phyloP scores from a whole-genome alignment of 2,888 invertebrate genomes.

The Rugalucina vietnamica region DNA sequence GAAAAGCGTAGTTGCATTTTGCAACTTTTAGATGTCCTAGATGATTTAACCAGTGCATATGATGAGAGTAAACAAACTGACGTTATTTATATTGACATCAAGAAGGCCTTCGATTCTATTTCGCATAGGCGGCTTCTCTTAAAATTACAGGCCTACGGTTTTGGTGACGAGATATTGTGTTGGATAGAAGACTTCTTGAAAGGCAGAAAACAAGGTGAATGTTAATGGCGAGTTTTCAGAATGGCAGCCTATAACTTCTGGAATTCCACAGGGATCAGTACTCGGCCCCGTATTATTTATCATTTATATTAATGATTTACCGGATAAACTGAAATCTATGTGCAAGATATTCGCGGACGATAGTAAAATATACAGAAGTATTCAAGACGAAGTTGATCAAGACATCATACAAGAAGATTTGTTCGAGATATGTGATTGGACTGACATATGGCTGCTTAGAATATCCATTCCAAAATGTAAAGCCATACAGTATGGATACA shows the following conservation, averaged over 20 bases:
- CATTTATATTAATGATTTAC: not conserved
- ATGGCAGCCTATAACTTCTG: not conserved
- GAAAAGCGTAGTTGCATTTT: not conserved
- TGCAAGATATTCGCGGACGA: not conserved
- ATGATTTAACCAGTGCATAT: slow-evolving; percentile 1
- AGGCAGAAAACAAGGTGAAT: not conserved
- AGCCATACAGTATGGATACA: not conserved
- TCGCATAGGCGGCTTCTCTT: not conserved
- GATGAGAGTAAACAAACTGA: not conserved
- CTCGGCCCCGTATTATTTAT: not conserved
- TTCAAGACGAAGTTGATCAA: not conserved
- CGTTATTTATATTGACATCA: not conserved
- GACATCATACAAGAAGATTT: not conserved
- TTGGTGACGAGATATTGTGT: not conserved
- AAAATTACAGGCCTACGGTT: not conserved
- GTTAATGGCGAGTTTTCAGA: not conserved
- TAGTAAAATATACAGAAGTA: not conserved
- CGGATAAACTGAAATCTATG: not conserved
- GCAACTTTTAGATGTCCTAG: not conserved
- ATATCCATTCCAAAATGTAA: not conserved
- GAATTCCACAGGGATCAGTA: not conserved
- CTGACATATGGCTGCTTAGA: not conserved
- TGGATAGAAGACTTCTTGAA: not conserved
- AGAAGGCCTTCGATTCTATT: not conserved
- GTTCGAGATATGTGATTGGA: not conserved